Evolutionary conservation across 2,113 vertebrate species (phyloP), one percentile per base, ranked within the genome.

Genomic region (Stercorarius parasiticus): DNA sequence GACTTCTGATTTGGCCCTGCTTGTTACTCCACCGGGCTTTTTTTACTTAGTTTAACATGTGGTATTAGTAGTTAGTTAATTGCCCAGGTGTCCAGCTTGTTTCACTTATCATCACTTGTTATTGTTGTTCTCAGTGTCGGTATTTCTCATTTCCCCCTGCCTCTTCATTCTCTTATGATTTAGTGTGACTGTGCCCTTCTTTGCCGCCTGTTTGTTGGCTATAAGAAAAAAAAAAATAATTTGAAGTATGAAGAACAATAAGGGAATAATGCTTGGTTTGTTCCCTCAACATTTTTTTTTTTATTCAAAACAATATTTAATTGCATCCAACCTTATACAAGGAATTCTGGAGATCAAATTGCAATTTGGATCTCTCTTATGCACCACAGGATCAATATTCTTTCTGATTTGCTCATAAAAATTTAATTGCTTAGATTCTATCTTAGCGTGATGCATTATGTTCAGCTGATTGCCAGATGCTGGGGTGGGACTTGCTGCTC

Each of bases 401-500:
- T 72, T 72, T 50, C 26, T 23, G 49, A 65, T 77, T 49, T 36
- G 30, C 49, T 83, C 16, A 10, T 61, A 13, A 49, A 77, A 80
- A 40, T 36, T 13, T 52, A 50, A 72, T 38, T 56, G 52, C 29
- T 88, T 5, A 8, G 29, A 10, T 87, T 82, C 53, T 43, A 2
- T 56, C 59, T 36, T 86, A 76, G 58, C 9, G 7, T 14, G n/a
- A 19, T 70, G 27, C 3, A 0, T 52, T 56, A 40, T 0, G 0
- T 3, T 74, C 74, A 61, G 40, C 82, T 82, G 50, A 27, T 36
- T 55, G 25, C 64, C 45, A 19, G 45, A 13, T 43, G 27, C 40
- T 32, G 45, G 43, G 15, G 19, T 73, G 74, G 82, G n/a, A 19
- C 36, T 62, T 13, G 20, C 82, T 86, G 71, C 53, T 59, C 71